phyloP scores from a whole-genome alignment of 2,113 vertebrate genomes.

The Otocyon megalotis region DNA sequence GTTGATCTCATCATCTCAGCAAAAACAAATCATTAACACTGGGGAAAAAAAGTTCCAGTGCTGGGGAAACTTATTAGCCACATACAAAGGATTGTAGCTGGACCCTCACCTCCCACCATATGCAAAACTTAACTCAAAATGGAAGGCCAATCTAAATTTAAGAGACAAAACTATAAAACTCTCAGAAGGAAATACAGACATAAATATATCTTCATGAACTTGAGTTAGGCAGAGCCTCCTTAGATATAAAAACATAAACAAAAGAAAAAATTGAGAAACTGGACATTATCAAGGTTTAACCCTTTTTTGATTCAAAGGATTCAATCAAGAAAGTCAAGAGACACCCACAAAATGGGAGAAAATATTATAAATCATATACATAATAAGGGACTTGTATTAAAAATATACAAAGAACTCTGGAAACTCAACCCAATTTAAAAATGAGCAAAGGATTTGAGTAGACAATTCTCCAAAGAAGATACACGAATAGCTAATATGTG shows the following conservation, averaged over 20 bases:
- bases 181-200: not conserved
- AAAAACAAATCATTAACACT: slow-evolving; percentile 1
- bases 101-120: not conserved
- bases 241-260: not conserved
- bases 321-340: slow-evolving; percentile 9
- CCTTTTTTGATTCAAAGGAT: not conserved
- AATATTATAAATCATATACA: not conserved
- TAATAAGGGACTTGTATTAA: not conserved
- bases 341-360: not conserved
- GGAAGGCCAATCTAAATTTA: not conserved
- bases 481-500: not conserved
- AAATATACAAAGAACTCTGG: not conserved
- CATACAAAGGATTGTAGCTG: not conserved
- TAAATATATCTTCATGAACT: not conserved
- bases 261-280: not conserved
- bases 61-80: not conserved
- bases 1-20: not conserved
- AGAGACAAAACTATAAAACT: not conserved
- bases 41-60: not conserved
- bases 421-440: not conserved
- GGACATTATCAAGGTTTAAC: not conserved
- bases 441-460: not conserved
- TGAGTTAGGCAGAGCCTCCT: not conserved
- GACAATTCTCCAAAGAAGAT: not conserved
- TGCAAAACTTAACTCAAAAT: not conserved